These are phyloP conservation scores for Lucilia cuprina DNA, from an alignment of 1,140 invertebrate species.

Conservation along the genomic window DNA sequence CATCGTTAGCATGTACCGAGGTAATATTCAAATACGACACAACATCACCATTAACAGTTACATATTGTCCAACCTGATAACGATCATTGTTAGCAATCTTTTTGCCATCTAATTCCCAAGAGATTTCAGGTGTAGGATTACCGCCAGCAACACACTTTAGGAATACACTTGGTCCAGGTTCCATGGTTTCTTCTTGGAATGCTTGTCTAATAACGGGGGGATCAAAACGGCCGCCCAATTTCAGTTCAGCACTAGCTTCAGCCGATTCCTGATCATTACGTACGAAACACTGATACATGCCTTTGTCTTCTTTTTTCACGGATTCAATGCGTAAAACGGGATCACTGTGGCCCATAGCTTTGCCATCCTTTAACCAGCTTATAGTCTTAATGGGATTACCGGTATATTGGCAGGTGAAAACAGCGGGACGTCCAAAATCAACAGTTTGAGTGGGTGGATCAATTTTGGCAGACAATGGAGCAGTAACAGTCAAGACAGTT, in stretches of 20 bases:
- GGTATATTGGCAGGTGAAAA: conserved; percentile 88
- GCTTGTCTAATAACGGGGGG: conserved; percentile 86
- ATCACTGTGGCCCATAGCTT: conserved; percentile 79
- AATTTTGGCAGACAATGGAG: conserved; percentile 84
- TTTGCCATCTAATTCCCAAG: conserved; percentile 91
- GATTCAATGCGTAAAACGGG: conserved; percentile 83
- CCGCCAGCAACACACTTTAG: conserved; percentile 76
- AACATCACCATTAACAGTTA: conserved; percentile 88
- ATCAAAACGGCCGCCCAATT: conserved; percentile 91
- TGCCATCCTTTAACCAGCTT: conserved; percentile 92
- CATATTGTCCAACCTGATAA: conserved; percentile 82
- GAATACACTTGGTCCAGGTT: conserved; percentile 84
- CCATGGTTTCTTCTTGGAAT: conserved; percentile 85
- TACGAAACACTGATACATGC: conserved; percentile 97
- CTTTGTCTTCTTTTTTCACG: conserved; percentile 93
- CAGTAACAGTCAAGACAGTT: conserved; percentile 90
- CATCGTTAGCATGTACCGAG: conserved; percentile 89
- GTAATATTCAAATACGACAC: conserved; percentile 94
- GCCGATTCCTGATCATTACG: conserved; percentile 93
- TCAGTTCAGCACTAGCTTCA: conserved; percentile 89
- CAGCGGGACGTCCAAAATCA: conserved; percentile 89
- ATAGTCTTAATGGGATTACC: conserved; percentile 90
- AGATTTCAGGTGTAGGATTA: conserved; percentile 93
- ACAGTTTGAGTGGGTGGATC: conserved; percentile 90
- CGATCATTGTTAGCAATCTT: conserved; percentile 81